These are phyloP conservation scores for Eurosta solidaginis DNA, from an alignment of 1,140 invertebrate species.

Conservation along the genomic window DNA sequence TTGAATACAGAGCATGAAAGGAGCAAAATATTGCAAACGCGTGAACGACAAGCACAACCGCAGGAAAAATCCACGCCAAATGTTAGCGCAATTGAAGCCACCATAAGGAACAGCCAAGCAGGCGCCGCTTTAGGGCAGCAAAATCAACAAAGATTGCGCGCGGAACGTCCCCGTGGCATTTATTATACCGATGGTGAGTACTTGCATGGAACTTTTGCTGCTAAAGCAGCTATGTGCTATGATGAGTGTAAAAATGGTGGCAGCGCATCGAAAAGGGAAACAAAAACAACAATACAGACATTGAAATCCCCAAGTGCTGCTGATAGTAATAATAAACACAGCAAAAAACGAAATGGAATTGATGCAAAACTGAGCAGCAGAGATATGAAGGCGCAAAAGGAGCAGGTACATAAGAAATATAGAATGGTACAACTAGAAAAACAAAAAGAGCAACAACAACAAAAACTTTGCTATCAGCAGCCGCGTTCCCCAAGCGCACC, in stretches of 20 bases:
- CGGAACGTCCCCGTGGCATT: conserved; percentile 28
- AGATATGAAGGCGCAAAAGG: neutral
- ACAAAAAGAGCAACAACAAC: conserved; percentile 16
- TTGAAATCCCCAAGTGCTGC: neutral
- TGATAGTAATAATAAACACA: neutral
- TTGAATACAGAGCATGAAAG: neutral
- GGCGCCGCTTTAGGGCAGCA: neutral
- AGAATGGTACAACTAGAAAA: neutral
- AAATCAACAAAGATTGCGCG: neutral
- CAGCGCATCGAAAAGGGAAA: neutral
- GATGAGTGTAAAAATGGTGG: neutral
- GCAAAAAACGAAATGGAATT: conserved; percentile 32
- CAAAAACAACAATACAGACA: neutral
- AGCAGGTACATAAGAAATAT: neutral
- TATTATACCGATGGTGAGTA: conserved; percentile 39
- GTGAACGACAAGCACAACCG: neutral
- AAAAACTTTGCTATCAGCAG: neutral
- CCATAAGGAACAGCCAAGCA: neutral
- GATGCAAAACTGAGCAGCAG: conserved; percentile 25
- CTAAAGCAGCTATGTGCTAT: neutral
- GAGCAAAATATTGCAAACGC: neutral
- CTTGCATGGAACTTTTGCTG: conserved; percentile 34
- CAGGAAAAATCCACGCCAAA: neutral
- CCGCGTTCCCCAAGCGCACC: neutral
- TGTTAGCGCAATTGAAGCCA: neutral